Percentiles rank a stretch among this genome's conserved stretches.
Conservation (phyloP, 2,797 vertebrate genomes). For the Argentina silus region DNA sequence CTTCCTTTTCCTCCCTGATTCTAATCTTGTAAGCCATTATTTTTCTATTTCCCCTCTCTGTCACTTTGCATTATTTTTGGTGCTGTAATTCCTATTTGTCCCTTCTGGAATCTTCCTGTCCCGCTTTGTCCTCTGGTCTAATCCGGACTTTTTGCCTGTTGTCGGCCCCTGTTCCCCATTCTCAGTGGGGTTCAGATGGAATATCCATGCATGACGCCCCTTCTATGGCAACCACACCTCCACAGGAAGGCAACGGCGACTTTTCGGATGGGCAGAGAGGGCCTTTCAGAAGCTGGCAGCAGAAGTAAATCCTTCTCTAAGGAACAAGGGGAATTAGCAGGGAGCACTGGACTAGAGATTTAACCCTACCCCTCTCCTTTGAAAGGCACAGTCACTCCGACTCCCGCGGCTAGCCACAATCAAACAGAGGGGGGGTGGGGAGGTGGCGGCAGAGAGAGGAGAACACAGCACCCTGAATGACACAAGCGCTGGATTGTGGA, state of each 20-base stretch:
- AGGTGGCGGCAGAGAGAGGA: constrained; percentile 69
- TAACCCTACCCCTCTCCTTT: constrained; percentile 88
- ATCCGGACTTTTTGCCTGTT: constrained; percentile 90
- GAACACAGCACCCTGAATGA: constrained; percentile 87
- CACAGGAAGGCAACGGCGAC: constrained; percentile 90
- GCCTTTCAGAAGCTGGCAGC: constrained; percentile 91
- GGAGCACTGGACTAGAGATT: constrained; percentile 91
- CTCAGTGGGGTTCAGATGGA: constrained; percentile 87
- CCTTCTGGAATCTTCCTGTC: constrained; percentile 95
- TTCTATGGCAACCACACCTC: constrained; percentile 97
- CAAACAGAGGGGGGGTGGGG: constrained; percentile 80
- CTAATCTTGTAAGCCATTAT: constrained; percentile 90
- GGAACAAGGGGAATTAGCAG: constrained; percentile 97
- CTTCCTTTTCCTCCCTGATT: constrained; percentile 60
- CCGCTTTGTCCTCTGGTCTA: constrained; percentile 87
- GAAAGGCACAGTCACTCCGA: constrained; percentile 91
- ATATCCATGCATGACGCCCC: constrained; percentile 91
- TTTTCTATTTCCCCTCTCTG: constrained; percentile 95
- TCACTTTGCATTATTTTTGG: constrained; percentile 94
- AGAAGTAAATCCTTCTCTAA: constrained; percentile 95
- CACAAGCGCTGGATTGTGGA: constrained; percentile 92
- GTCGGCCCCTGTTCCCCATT: constrained; percentile 78
- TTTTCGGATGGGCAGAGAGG: constrained; percentile 87
- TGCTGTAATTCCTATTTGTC: constrained; percentile 94
- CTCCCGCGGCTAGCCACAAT: constrained; percentile 92